Evolutionary conservation across 2,888 invertebrate species (phyloP), one percentile per base, ranked within the genome.

Genomic region (Dasysyrphus albostriatus): DNA sequence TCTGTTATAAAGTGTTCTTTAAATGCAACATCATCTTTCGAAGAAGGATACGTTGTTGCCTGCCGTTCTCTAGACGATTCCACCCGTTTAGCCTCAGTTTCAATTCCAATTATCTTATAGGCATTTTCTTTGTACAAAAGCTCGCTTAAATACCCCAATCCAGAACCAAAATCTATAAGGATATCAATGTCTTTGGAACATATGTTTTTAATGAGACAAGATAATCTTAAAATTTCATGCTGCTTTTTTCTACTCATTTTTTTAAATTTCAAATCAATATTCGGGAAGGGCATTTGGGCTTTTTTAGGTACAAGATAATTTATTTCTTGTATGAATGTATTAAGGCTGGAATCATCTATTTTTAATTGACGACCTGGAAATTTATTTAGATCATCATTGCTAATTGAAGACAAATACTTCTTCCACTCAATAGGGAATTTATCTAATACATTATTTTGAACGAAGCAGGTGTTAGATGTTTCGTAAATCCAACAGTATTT

Each of bases 111-210:
- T 12, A 96, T 94, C 88, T 93, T 93, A 54, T 88, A 90, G 85
- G 93, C 92, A n/a, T 94, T 94, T 19, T 93, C 93, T 89, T 94
- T 93, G 89, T 94, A 93, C 32, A 97, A 90, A n/a, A 95, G 90
- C 90, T 96, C 95, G 88, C 95, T 95, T 61, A 97, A 92, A 90
- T 97, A 96, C 0, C 97, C 97, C 93, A 96, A 92, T 7, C 97
- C 97, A 16, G 95, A 94, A 14, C 97, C 97, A 89, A 97, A 93
- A 91, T 97, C 97, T 0, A 97, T 93, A 24, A 97, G 92, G 2
- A 94, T 92, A 63, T 93, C 91, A 77, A 94, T 90, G 9, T 91
- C 85, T 8, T 92, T 88, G n/a, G 90, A 89, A 89, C 90, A 90
- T 14, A 88, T 85, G 0, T 76, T 78, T 24, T 89, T 34, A 59